These are phyloP conservation scores for Octodonta nipae DNA, from an alignment of 2,888 invertebrate species.

Conservation along the genomic window DNA sequence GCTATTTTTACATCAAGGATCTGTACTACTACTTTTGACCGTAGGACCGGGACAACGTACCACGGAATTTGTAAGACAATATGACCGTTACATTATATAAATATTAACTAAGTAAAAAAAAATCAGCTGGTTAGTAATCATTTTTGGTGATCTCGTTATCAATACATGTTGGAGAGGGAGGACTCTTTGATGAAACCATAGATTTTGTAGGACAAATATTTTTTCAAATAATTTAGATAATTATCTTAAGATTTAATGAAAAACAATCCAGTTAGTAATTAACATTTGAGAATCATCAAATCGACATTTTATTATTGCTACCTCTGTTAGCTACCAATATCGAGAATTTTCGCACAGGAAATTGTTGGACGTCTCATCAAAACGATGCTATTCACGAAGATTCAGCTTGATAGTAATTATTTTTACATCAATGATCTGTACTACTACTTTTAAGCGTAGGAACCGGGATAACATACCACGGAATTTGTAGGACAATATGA, in stretches of 20 bases:
- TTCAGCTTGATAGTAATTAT: no score
- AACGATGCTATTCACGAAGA: no score
- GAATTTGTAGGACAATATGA: slow-evolving; percentile 8
- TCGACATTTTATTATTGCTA: background rate
- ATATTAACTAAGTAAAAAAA: slow-evolving; percentile 6
- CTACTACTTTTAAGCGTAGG: slow-evolving; percentile 8
- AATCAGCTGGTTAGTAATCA: slow-evolving; percentile 6
- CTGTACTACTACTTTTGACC: slow-evolving; percentile 7
- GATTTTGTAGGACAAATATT: slow-evolving; percentile 6
- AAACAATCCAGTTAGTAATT: background rate
- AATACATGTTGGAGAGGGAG: slow-evolving; percentile 3
- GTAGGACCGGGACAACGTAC: slow-evolving; percentile 8
- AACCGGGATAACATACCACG: slow-evolving; percentile 7
- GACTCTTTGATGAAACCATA: slow-evolving; percentile 5
- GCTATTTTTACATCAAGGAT: no score
- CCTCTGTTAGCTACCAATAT: slow-evolving; percentile 1
- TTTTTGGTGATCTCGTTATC: slow-evolving; percentile 6
- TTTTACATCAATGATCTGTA: no score
- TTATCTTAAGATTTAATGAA: background rate
- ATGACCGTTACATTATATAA: slow-evolving; percentile 6
- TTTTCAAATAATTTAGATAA: slow-evolving; percentile 1
- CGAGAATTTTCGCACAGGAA: background rate
- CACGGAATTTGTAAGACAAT: slow-evolving; percentile 8
- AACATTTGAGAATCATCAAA: slow-evolving; percentile 2
- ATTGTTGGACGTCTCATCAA: no score